Evolutionary conservation across 2,888 invertebrate genomes (phyloP).

Genomic region (Hydrotaea diabolus): DNA sequence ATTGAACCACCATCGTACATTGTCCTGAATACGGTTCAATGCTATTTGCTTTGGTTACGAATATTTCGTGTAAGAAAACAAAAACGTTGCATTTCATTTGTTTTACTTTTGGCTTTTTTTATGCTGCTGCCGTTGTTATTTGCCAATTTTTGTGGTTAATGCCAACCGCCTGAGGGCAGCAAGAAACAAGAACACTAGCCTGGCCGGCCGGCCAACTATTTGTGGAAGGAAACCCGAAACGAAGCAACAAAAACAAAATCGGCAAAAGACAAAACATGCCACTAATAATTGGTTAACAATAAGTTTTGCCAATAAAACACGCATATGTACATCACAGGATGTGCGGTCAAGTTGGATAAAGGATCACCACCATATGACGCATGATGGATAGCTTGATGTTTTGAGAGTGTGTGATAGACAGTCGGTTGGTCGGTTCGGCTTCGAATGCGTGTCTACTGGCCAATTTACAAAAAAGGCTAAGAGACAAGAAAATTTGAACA

Average conservation of each 20-base stretch:
- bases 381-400: conserved; percentile 24
- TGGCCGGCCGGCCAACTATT: conserved; percentile 4
- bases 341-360: conserved; percentile 6
- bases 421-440: background rate
- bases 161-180: background rate
- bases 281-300: conserved; percentile 36
- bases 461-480: background rate
- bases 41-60: too few relatives aligned
- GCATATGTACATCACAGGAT: conserved; percentile 18
- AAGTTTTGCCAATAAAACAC: conserved; percentile 13
- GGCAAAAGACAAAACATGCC: too few relatives aligned
- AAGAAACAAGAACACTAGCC: conserved; percentile 2
- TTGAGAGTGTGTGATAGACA: background rate
- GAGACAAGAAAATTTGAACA: conserved; percentile 7
- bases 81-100: conserved; percentile 34
- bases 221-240: conserved; percentile 13
- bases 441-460: background rate
- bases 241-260: too few relatives aligned
- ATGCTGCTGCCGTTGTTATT: background rate
- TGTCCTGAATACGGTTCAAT: too few relatives aligned
- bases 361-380: conserved; percentile 26
- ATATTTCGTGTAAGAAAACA: background rate
- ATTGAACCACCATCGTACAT: too few relatives aligned
- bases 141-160: conserved; percentile 26
- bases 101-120: background rate